A percentile compares a stretch with the other conserved stretches of the same genome.
Evolutionary conservation across 2,113 vertebrate genomes (phyloP).

Genomic region (Neotoma lepida): DNA sequence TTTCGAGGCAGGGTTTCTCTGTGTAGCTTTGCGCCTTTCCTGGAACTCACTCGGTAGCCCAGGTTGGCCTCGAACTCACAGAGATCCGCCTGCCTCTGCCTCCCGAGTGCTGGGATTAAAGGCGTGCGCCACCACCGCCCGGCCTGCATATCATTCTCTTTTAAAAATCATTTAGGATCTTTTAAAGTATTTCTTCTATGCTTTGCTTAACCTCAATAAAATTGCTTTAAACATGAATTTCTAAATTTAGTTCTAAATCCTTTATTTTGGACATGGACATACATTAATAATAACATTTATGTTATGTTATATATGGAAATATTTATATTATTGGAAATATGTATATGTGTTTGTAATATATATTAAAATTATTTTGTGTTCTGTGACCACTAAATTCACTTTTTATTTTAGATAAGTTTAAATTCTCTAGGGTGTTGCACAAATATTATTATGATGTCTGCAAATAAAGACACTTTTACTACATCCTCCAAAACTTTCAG

Average conservation of each 20-base stretch:
- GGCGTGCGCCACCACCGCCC: too few relatives aligned
- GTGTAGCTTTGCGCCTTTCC: too few relatives aligned
- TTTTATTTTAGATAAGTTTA: neutral
- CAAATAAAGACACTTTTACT: conserved; percentile 3
- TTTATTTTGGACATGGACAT: neutral
- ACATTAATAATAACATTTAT: neutral
- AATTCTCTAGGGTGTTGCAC: neutral
- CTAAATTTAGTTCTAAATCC: neutral
- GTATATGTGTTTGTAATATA: neutral
- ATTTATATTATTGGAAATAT: neutral
- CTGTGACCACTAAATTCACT: neutral
- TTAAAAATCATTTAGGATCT: too few relatives aligned
- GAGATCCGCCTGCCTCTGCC: too few relatives aligned
- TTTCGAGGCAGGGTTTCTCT: too few relatives aligned
- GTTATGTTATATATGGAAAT: neutral
- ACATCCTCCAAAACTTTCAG: neutral
- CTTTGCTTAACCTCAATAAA: neutral
- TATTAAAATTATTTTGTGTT: neutral
- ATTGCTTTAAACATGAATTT: neutral
- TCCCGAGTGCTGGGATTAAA: too few relatives aligned
- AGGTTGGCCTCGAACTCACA: too few relatives aligned
- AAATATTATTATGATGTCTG: neutral
- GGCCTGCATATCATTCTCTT: too few relatives aligned
- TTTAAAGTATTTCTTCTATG: too few relatives aligned
- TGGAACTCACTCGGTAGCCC: too few relatives aligned